These are phyloP conservation scores for Drosophila incognita DNA, from an alignment of 2,888 invertebrate genomes.

Conservation along the genomic window DNA sequence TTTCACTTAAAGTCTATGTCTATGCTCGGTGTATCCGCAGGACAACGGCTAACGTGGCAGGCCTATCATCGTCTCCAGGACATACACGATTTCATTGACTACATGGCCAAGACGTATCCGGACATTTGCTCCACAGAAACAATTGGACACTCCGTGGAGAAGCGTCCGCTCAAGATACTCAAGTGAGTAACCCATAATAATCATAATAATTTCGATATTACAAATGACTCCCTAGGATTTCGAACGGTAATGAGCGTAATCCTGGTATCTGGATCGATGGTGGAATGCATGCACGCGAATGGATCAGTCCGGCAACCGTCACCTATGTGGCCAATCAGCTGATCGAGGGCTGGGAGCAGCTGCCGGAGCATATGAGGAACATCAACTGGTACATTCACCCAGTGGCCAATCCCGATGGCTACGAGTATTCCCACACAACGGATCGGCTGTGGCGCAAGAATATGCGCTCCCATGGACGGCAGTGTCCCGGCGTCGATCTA, in stretches of 20 bases:
- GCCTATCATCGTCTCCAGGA: constrained; percentile 90
- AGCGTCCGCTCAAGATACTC: constrained; percentile 89
- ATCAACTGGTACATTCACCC: constrained; percentile 93
- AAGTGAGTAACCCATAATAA: constrained; percentile 73
- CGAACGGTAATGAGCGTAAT: constrained; percentile 88
- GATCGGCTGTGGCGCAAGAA: constrained; percentile 95
- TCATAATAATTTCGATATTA: neutral
- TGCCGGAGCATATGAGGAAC: constrained; percentile 89
- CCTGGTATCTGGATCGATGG: constrained; percentile 91
- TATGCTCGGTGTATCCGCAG: constrained; percentile 54
- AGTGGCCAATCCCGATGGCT: constrained; percentile 93
- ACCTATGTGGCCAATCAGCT: constrained; percentile 91
- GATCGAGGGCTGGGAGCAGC: constrained; percentile 88
- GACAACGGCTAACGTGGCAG: constrained; percentile 89
- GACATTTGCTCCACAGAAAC: constrained; percentile 89
- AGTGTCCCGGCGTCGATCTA: constrained; percentile 91
- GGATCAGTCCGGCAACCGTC: constrained; percentile 93
- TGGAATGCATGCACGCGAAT: constrained; percentile 95
- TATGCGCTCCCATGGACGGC: constrained; percentile 86
- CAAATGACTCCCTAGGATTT: constrained; percentile 86
- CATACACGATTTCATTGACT: constrained; percentile 90
- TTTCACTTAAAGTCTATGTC: neutral
- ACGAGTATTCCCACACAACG: constrained; percentile 92
- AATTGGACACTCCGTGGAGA: constrained; percentile 91
- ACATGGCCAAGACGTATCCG: constrained; percentile 90